Conservation (phyloP, 2,113 vertebrate genomes). For the Brachyhypopomus occidentalis region DNA sequence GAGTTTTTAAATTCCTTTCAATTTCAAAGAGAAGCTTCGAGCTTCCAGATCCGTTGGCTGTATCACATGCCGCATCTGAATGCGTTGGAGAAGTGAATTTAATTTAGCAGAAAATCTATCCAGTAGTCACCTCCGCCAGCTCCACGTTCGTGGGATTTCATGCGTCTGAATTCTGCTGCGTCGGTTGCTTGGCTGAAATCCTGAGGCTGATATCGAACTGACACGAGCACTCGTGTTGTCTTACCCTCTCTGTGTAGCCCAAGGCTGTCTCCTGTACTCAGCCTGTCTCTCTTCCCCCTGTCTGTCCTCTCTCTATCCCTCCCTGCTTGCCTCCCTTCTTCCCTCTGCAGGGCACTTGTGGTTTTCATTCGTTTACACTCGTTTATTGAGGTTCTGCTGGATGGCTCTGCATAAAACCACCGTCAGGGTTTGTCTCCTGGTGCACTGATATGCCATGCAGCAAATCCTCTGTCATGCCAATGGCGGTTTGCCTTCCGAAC, state of each 20-base stretch:
- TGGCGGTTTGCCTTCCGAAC: conserved; percentile 15
- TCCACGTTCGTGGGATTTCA: conserved; percentile 38
- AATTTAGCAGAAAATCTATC: conserved; percentile 29
- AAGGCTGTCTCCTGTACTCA: conserved; percentile 7
- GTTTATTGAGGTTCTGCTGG: conserved; percentile 11
- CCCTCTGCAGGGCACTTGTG: conserved; percentile 5
- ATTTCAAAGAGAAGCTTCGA: too few species aligned
- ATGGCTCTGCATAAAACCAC: conserved; percentile 6
- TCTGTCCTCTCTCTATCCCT: conserved; percentile 47
- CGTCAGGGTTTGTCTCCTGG: conserved; percentile 36
- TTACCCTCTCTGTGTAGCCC: conserved; percentile 34
- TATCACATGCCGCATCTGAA: too few species aligned
- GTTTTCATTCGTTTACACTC: conserved; percentile 24
- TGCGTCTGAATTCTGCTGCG: conserved; percentile 16
- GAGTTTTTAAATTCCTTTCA: background rate
- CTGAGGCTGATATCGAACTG: conserved; percentile 34
- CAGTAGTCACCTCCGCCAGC: conserved; percentile 20
- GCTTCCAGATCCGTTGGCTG: too few species aligned
- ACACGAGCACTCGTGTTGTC: conserved; percentile 41
- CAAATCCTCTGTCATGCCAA: conserved; percentile 1
- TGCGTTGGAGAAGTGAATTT: too few species aligned
- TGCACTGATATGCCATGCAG: conserved; percentile 3
- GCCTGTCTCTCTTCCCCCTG: background rate
- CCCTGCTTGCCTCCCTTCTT: conserved; percentile 23
- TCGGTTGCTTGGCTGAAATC: conserved; percentile 38